These are phyloP conservation scores for Cheilosia pagana DNA, from an alignment of 2,888 invertebrate species.

Conservation along the genomic window DNA sequence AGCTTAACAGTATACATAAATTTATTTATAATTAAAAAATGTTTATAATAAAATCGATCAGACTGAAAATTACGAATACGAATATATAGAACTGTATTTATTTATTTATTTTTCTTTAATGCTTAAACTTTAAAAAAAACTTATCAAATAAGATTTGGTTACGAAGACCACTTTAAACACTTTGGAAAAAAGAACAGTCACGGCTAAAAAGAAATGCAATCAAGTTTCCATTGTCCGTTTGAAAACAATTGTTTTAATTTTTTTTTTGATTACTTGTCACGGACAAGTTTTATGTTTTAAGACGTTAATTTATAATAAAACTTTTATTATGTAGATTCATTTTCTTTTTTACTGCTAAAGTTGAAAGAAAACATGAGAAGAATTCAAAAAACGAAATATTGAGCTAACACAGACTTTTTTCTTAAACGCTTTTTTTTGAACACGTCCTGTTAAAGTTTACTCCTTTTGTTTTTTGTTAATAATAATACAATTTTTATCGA, in stretches of 20 bases:
- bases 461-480: slow-evolving; percentile 26
- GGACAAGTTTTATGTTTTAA: slow-evolving; percentile 44
- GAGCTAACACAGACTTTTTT: slow-evolving; percentile 74
- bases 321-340: slow-evolving; percentile 1
- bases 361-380: slow-evolving; percentile 56
- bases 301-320: slow-evolving; percentile 29
- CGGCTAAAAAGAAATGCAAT: slow-evolving; percentile 59
- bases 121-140: slow-evolving; percentile 59
- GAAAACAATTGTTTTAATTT: slow-evolving; percentile 24
- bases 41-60: slow-evolving; percentile 69
- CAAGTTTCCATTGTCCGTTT: slow-evolving; percentile 50
- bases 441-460: slow-evolving; percentile 54
- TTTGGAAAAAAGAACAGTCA: slow-evolving; percentile 56
- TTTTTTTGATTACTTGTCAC: slow-evolving; percentile 36
- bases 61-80: slow-evolving; percentile 74
- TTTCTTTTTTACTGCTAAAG: slow-evolving; percentile 51
- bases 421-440: slow-evolving; percentile 21
- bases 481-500: slow-evolving; percentile 60
- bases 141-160: slow-evolving; percentile 64
- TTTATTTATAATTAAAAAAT: slow-evolving; percentile 62
- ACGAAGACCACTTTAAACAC: slow-evolving; percentile 51
- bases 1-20: slow-evolving; percentile 73
- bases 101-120: slow-evolving; percentile 23
- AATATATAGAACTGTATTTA: slow-evolving; percentile 52
- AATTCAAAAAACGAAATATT: slow-evolving; percentile 55